These are phyloP conservation scores for Hypocryptadius cinnamomeus DNA, from an alignment of 2,113 vertebrate species.

Conservation along the genomic window DNA sequence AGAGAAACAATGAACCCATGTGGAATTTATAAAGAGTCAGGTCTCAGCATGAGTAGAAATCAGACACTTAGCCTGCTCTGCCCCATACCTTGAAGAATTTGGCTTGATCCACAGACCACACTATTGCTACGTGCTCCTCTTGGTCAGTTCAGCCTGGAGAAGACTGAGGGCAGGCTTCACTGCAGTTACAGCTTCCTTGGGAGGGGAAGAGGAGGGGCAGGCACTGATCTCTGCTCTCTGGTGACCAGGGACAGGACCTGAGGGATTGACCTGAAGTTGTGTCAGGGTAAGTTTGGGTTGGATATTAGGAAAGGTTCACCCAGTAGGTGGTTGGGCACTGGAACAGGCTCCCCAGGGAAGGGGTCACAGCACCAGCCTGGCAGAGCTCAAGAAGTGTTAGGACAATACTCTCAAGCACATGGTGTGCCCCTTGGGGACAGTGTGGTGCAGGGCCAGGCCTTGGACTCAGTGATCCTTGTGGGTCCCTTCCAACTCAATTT, in stretches of 20 bases:
- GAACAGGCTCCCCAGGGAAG: not conserved
- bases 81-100: not conserved
- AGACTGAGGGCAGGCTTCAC: fast-evolving
- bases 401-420: not conserved
- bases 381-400: not conserved
- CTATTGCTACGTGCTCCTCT: not conserved
- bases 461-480: not conserved
- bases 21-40: not conserved
- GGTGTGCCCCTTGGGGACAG: not conserved
- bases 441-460: not conserved
- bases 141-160: not conserved
- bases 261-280: not conserved
- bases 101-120: not conserved
- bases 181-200: fast-evolving
- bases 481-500: not conserved
- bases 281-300: not conserved
- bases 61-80: not conserved
- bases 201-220: not conserved
- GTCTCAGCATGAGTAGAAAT: not conserved
- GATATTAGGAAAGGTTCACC: not conserved
- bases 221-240: not conserved
- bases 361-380: not conserved
- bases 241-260: fast-evolving
- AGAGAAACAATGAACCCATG: not conserved
- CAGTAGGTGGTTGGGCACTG: not conserved